phyloP scores from a whole-genome alignment of 2,888 invertebrate genomes.

The Slavum lentiscoides region DNA sequence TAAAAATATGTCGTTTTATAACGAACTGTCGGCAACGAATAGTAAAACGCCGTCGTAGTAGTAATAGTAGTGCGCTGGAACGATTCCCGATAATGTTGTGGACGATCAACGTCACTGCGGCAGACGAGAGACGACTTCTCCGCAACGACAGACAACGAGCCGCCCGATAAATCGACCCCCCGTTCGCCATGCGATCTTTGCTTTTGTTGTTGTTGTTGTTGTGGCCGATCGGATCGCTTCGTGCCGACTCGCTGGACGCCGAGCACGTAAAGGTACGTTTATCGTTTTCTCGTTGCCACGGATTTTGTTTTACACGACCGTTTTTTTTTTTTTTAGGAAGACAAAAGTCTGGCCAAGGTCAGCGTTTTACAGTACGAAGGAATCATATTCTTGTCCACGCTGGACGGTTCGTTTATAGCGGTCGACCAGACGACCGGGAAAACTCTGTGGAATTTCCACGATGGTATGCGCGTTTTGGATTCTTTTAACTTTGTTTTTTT shows the following conservation, averaged over 20 bases:
- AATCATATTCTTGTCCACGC: conserved; percentile 80
- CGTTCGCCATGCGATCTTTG: not conserved
- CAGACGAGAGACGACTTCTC: not conserved
- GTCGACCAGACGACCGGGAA: conserved; percentile 82
- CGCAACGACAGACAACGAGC: not conserved
- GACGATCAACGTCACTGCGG: not conserved
- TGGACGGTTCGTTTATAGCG: conserved; percentile 91
- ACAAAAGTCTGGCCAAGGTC: conserved; percentile 26
- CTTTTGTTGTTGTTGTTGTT: not conserved
- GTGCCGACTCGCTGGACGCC: not conserved
- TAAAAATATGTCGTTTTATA: not conserved
- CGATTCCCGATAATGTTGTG: not conserved
- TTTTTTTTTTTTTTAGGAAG: conserved; percentile 11
- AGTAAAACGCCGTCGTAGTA: not conserved
- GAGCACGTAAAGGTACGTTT: conserved; percentile 15
- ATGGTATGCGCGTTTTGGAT: conserved; percentile 68
- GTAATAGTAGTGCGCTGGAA: too few relatives aligned
- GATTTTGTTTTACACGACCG: not conserved
- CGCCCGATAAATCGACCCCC: not conserved
- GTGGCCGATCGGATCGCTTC: not conserved
- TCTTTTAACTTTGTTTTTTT: not conserved
- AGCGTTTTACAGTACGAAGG: conserved; percentile 39
- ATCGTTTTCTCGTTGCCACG: not conserved
- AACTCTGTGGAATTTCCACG: conserved; percentile 87
- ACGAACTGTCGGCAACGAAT: not conserved